Evolutionary conservation across 2,113 vertebrate species (phyloP).

Genomic region (Aspiorhynchus laticeps): DNA sequence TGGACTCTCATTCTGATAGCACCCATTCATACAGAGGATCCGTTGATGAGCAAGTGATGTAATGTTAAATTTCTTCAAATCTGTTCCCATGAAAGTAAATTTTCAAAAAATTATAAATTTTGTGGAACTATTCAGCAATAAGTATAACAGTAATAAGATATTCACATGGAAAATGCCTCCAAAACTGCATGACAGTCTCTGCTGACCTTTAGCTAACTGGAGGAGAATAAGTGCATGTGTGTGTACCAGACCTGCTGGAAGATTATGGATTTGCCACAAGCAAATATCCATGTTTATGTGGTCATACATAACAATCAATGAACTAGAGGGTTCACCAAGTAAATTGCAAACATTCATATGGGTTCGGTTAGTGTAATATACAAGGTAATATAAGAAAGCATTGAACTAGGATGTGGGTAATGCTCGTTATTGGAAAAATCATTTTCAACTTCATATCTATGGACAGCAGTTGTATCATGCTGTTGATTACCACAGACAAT

Average conservation of each 20-base stretch:
- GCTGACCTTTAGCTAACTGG: background rate
- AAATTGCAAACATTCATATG: constrained; percentile 17
- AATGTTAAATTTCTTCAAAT: no score
- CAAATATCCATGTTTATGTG: constrained; percentile 9
- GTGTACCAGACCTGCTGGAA: background rate
- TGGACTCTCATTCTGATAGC: background rate
- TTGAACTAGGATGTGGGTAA: background rate
- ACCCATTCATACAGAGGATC: background rate
- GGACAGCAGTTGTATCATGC: background rate
- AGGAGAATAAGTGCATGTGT: background rate
- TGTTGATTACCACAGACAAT: background rate
- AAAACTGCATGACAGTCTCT: background rate
- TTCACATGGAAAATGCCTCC: background rate
- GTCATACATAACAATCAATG: constrained; percentile 16
- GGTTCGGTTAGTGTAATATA: background rate
- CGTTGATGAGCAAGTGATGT: no score
- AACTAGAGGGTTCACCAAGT: background rate
- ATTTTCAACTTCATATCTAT: background rate
- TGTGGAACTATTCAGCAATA: no score
- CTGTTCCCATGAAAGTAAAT: no score
- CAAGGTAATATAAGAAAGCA: background rate
- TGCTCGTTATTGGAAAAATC: background rate
- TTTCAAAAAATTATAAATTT: no score
- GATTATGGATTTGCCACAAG: constrained; percentile 24
- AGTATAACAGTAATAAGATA: background rate